Conservation (phyloP, 2,113 vertebrate genomes). For the Platichthys flesus region DNA sequence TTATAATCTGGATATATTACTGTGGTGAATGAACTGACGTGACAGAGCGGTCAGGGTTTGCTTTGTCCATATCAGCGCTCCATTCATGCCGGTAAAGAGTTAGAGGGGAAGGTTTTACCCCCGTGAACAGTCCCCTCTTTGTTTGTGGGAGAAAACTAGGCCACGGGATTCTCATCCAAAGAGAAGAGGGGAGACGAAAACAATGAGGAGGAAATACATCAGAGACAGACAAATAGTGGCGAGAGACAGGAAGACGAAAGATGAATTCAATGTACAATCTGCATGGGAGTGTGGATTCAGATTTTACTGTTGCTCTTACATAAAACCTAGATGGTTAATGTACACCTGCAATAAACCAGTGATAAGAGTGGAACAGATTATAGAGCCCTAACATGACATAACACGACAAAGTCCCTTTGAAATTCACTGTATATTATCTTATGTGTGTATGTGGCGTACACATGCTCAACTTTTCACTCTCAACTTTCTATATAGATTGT, state of each 20-base stretch:
- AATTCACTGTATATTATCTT: neutral
- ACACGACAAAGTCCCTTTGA: conserved; percentile 32
- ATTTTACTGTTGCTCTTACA: neutral
- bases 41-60: neutral
- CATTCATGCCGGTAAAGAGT: conserved; percentile 3
- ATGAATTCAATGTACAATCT: neutral
- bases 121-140: conserved; percentile 40
- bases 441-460: neutral
- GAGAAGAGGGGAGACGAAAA: neutral
- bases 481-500: neutral
- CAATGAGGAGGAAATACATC: neutral
- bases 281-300: neutral
- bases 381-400: conserved; percentile 14
- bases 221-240: neutral
- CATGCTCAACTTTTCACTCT: neutral
- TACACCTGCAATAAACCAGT: neutral
- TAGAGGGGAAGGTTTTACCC: neutral
- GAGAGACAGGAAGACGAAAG: neutral
- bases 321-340: conserved; percentile 7
- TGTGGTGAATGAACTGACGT: neutral
- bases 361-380: neutral
- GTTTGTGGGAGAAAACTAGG: conserved; percentile 45
- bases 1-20: neutral
- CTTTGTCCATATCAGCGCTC: conserved; percentile 5
- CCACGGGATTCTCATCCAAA: conserved; percentile 1